phyloP scores from a whole-genome alignment of 2,797 vertebrate genomes.

The Menidia menidia region DNA sequence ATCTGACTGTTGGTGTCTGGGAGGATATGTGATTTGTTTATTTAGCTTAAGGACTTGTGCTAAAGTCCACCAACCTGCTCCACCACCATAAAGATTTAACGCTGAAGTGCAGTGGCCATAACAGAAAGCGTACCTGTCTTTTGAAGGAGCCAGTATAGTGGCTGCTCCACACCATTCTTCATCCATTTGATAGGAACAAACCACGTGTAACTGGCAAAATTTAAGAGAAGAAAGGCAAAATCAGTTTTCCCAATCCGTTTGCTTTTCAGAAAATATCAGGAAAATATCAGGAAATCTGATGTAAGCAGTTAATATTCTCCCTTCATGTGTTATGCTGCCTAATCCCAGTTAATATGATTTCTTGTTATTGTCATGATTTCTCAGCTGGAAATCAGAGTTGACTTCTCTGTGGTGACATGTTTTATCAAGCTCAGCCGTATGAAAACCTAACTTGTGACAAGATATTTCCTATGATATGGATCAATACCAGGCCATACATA shows the following conservation, averaged over 20 bases:
- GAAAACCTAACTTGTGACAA: too few species aligned
- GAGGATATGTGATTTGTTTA: neutral
- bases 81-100: neutral
- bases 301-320: too few species aligned
- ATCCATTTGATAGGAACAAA: constrained; percentile 87
- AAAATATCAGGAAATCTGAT: too few species aligned
- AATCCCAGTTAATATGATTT: too few species aligned
- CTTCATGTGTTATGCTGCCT: too few species aligned
- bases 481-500: too few species aligned
- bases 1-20: constrained; percentile 29
- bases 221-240: neutral
- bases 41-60: neutral
- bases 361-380: too few species aligned
- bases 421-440: too few species aligned
- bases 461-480: too few species aligned
- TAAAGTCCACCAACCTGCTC: neutral
- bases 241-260: neutral
- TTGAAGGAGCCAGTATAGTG: constrained; percentile 82
- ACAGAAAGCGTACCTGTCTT: constrained; percentile 66
- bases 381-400: too few species aligned
- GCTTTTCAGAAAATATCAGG: too few species aligned
- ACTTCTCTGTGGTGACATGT: too few species aligned
- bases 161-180: rapidly evolving
- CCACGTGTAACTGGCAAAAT: constrained; percentile 89
- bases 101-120: neutral